A percentile compares a stretch with the other conserved stretches of the same genome.
These are phyloP conservation scores for Chirona hameri DNA, from an alignment of 2,888 invertebrate species.

Conservation along the genomic window DNA sequence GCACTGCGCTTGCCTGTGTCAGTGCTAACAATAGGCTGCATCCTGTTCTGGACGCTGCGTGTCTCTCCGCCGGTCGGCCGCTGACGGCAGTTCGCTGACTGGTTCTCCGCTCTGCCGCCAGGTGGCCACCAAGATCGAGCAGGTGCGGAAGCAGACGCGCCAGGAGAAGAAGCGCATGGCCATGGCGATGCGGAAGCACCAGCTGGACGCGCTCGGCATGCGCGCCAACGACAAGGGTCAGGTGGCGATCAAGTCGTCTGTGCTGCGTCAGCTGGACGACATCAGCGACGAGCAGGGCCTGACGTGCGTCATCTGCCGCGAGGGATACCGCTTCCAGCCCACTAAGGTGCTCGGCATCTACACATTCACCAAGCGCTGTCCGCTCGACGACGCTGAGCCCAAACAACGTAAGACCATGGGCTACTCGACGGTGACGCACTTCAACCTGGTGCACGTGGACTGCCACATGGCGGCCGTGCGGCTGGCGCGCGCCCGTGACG, in stretches of 20 bases:
- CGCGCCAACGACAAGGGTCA: constrained; percentile 92
- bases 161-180: constrained; percentile 95
- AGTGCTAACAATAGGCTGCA: no score
- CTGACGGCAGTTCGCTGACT: constrained; percentile 44
- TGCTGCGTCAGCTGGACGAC: constrained; percentile 77
- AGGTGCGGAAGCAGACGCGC: constrained; percentile 87
- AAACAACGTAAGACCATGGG: constrained; percentile 70
- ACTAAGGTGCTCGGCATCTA: constrained; percentile 92
- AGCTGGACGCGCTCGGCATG: constrained; percentile 88
- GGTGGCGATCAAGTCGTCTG: constrained; percentile 80
- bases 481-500: constrained; percentile 71
- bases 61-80: no score
- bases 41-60: no score
- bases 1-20: no score
- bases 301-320: constrained; percentile 92
- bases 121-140: constrained; percentile 81
- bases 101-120: constrained; percentile 72
- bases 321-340: constrained; percentile 87
- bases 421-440: constrained; percentile 94
- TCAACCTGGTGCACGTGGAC: constrained; percentile 96
- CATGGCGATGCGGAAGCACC: constrained; percentile 96
- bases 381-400: constrained; percentile 87
- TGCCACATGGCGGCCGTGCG: constrained; percentile 96
- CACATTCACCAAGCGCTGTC: constrained; percentile 92
- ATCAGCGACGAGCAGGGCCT: constrained; percentile 92